Percentiles rank a stretch among this genome's conserved stretches.
phyloP scores from a whole-genome alignment of 2,113 vertebrate species.

The Scalopus aquaticus region DNA sequence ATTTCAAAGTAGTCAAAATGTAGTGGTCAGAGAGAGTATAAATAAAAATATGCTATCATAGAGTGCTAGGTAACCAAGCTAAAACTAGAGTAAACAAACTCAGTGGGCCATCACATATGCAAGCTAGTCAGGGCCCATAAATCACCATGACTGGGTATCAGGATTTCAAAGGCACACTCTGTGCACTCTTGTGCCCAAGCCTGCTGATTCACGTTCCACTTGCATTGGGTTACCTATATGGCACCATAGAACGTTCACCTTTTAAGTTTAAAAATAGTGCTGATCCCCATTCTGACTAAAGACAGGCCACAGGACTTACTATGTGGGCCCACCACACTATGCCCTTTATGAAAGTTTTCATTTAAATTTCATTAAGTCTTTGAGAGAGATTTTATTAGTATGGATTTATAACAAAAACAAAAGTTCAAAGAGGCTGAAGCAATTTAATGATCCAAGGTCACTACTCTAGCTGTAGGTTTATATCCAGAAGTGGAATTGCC shows the following conservation, averaged over 20 bases:
- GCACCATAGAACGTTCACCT: constrained; percentile 71
- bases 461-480: not conserved
- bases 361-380: not conserved
- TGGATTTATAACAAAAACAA: not conserved
- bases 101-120: constrained; percentile 53
- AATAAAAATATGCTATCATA: constrained; percentile 64
- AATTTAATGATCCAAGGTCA: not conserved
- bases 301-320: not conserved
- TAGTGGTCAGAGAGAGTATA: not conserved
- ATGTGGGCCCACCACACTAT: not conserved
- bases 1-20: not conserved
- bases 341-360: not conserved
- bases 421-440: not conserved
- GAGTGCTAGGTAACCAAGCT: constrained; percentile 66
- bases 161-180: constrained; percentile 78
- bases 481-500: not conserved
- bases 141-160: constrained; percentile 72
- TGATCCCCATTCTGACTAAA: constrained; percentile 43
- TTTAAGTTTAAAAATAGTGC: constrained; percentile 74
- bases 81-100: constrained; percentile 75
- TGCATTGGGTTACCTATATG: constrained; percentile 74
- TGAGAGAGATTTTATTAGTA: not conserved
- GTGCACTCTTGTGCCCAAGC: constrained; percentile 64
- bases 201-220: constrained; percentile 69
- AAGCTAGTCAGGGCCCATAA: constrained; percentile 71